These are phyloP conservation scores for Bombus sibiricus DNA, from an alignment of 1,140 invertebrate genomes.

Conservation along the genomic window DNA sequence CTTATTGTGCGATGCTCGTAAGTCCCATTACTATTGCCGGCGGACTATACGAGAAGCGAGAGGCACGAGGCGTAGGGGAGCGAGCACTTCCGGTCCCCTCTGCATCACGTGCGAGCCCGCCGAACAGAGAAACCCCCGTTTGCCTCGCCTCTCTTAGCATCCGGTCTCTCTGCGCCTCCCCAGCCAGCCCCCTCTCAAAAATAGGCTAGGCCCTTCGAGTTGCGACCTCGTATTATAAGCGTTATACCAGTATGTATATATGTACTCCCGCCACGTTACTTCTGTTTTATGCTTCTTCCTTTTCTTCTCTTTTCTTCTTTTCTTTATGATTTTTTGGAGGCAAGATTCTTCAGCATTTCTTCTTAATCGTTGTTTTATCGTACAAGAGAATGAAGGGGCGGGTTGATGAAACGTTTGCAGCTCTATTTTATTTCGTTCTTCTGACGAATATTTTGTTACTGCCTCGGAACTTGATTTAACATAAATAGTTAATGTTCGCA, in stretches of 20 bases:
- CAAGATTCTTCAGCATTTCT: not conserved
- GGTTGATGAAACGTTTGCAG: no score
- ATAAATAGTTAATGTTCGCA: no score
- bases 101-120: constrained; percentile 82
- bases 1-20: constrained; percentile 67
- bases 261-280: not conserved
- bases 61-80: constrained; percentile 73
- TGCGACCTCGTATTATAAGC: constrained; percentile 48
- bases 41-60: constrained; percentile 58
- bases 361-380: not conserved
- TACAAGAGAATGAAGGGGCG: not conserved
- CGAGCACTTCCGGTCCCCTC: constrained; percentile 79
- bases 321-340: no score
- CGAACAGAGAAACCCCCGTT: constrained; percentile 72
- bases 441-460: no score
- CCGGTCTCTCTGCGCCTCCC: constrained; percentile 64
- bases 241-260: not conserved
- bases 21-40: constrained; percentile 69
- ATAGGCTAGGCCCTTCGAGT: constrained; percentile 74
- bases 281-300: no score
- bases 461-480: no score
- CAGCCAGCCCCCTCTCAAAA: constrained; percentile 72
- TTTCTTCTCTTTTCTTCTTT: not conserved
- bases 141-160: constrained; percentile 69
- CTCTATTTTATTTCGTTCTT: no score